These are phyloP conservation scores for Glossosoma conforme DNA, from an alignment of 1,140 invertebrate genomes.

Conservation along the genomic window DNA sequence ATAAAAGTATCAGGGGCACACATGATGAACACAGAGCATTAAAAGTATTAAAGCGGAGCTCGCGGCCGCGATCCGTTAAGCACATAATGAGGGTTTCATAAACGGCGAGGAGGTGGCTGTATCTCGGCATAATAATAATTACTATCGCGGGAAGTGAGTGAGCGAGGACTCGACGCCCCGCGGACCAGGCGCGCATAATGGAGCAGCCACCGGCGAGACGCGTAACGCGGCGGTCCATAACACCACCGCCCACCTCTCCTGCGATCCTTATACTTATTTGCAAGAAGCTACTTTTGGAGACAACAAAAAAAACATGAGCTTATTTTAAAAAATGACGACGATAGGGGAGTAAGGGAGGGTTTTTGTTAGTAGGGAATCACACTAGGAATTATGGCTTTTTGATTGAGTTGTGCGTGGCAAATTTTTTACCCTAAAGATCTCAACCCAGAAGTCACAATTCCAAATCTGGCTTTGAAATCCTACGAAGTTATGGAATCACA, in stretches of 20 bases:
- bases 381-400: too few species aligned
- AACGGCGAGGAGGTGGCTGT: not conserved
- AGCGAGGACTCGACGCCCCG: constrained; percentile 30
- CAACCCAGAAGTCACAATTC: too few species aligned
- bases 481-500: too few species aligned
- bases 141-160: constrained; percentile 38
- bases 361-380: too few species aligned
- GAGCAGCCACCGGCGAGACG: constrained; percentile 19
- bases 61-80: not conserved
- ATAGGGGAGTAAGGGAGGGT: too few species aligned
- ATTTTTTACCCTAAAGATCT: too few species aligned
- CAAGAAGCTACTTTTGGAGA: too few species aligned
- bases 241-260: constrained; percentile 42
- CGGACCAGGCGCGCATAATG: constrained; percentile 11
- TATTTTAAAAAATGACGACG: too few species aligned
- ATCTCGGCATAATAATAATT: not conserved
- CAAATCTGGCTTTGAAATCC: too few species aligned
- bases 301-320: too few species aligned
- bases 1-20: not conserved
- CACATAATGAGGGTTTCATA: not conserved
- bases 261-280: too few species aligned
- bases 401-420: too few species aligned
- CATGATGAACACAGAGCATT: constrained; percentile 2
- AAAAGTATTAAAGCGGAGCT: constrained; percentile 8
- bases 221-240: constrained; percentile 35